A percentile compares a stretch with the other conserved stretches of the same genome.
phyloP scores from a whole-genome alignment of 64 coral and sea anemone genomes.

The Trachythela sp. region DNA sequence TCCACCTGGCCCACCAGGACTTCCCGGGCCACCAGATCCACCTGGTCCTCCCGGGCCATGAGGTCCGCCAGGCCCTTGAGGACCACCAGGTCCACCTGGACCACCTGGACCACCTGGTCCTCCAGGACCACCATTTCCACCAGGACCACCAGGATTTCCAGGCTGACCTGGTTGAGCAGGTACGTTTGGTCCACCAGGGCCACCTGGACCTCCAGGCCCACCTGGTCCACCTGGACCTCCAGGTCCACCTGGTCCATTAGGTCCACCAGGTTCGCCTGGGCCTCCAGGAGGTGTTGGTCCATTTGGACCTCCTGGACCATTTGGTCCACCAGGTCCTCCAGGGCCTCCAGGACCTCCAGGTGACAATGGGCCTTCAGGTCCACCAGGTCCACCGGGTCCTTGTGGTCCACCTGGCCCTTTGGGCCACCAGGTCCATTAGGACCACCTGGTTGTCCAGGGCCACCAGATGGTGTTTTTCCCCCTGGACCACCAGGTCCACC shows the following conservation, averaged over 20 bases:
- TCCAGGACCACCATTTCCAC: conserved; percentile 20
- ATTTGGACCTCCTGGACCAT: conserved; percentile 46
- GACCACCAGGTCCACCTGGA: conserved; percentile 50
- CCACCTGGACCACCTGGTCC: conserved; percentile 48
- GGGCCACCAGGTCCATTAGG: not conserved
- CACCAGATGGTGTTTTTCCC: not conserved
- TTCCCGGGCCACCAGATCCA: conserved; percentile 51
- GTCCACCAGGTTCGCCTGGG: not conserved
- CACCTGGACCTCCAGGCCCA: conserved; percentile 24
- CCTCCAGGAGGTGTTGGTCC: not conserved
- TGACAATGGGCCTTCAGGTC: too few species aligned
- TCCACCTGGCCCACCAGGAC: conserved; percentile 40
- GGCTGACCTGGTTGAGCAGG: conserved; percentile 31
- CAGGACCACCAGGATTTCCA: conserved; percentile 56
- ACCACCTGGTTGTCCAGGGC: not conserved
- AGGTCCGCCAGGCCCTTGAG: not conserved
- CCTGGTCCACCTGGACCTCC: conserved; percentile 44
- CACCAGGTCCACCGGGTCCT: too few species aligned
- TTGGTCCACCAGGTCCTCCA: not conserved
- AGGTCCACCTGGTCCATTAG: conserved; percentile 23
- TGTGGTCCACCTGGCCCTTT: too few species aligned
- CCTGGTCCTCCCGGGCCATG: conserved; percentile 37
- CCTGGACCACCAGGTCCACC: not conserved
- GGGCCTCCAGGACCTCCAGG: not conserved
- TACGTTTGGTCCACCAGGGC: not conserved